Evolutionary conservation across 2,113 vertebrate species (phyloP), one percentile per base, ranked within the genome.

Genomic region (Atrichornis clamosus): DNA sequence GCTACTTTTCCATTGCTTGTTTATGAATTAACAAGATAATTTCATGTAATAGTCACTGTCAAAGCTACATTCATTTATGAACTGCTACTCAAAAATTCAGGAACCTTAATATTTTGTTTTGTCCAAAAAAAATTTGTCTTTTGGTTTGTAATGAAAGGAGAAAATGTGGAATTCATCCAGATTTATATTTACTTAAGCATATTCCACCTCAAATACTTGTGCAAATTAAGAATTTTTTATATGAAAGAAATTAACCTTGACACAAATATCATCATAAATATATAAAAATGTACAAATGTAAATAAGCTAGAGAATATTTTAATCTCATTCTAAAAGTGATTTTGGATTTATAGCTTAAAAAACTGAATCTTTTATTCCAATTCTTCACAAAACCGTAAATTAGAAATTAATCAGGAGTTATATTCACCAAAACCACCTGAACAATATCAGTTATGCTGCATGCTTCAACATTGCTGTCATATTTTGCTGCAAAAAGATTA

Each of bases 71-170:
- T 74, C 8, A 32, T 69, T 62, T 58, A 65, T 50, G 16, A 93
- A 62, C 19, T 21, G 3, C 13, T 50, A 39, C 41, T 56, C 49
- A 39, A 56, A 89, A 82, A 50, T 50, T 59, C 47, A 67, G 42
- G 35, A 80, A 53, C 11, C 19, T 46, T 53, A 28, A 62, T 67
- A 52, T 15, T 60, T 5, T 42, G 12, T 7, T 37, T 81, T 24
- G 42, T 10, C 3, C 3, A 62, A 79, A 75, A 75, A n/a, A 8
- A 1, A 35, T 1, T 30, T 41, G 6, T 0, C 22, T 83, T 70
- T n/a, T 24, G 23, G 4, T 84, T 84, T 74, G 46, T 11, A 74
- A 37, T 18, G 5, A 12, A 47, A 89, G 82, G 4, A 42, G 14
- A 13, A 91, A 81, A 49, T 13, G 60, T 1, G 7, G 11, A 72